Conservation (phyloP, 2,888 invertebrate genomes). For the Leptarthrus brevirostris region DNA sequence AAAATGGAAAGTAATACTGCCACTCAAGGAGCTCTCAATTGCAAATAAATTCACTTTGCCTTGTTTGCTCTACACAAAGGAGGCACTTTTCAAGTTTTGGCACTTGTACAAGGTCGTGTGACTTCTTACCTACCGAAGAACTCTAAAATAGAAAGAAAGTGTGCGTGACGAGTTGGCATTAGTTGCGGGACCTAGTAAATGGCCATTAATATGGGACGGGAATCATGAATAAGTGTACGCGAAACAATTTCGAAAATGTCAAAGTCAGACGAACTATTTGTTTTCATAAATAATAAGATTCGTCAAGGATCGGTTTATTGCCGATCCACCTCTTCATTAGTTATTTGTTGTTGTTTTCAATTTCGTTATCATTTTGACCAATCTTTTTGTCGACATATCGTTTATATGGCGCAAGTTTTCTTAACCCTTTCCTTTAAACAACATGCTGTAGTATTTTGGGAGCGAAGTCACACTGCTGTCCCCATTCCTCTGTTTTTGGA, state of each 20-base stretch:
- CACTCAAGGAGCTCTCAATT: slow-evolving; percentile 4
- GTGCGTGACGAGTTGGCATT: slow-evolving; percentile 18
- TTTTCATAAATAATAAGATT: neutral
- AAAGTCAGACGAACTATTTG: no score
- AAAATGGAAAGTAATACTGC: neutral
- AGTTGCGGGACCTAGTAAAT: slow-evolving; percentile 5
- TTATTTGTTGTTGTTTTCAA: no score
- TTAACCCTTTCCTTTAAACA: no score
- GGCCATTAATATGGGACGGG: slow-evolving; percentile 12
- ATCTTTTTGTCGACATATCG: no score
- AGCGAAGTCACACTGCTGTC: no score
- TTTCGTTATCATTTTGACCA: no score
- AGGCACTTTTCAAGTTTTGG: neutral
- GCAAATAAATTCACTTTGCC: slow-evolving; percentile 30
- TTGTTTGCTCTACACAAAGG: neutral
- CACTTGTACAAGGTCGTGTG: neutral
- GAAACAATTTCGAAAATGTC: slow-evolving; percentile 3
- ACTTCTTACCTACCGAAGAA: neutral
- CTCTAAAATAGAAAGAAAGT: neutral
- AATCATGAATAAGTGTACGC: slow-evolving; percentile 27
- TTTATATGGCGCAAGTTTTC: no score
- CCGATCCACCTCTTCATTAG: no score
- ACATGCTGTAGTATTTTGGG: no score
- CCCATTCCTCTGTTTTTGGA: no score
- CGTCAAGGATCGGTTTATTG: no score